Percentiles rank a stretch among this genome's conserved stretches.
Conservation (phyloP, 2,113 vertebrate species). For the Hippocampus mohnikei region DNA sequence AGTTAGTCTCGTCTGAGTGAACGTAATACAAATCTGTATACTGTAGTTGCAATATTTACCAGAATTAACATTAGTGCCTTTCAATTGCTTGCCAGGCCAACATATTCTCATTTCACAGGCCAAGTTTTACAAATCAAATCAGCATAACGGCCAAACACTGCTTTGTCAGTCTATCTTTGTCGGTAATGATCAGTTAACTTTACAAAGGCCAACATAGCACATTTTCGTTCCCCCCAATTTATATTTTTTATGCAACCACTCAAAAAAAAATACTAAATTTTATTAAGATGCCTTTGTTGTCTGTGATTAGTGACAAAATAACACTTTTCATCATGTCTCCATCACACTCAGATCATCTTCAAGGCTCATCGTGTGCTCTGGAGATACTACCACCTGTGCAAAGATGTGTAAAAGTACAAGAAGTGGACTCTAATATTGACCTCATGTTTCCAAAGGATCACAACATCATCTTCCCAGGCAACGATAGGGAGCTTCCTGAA, state of each 20-base stretch:
- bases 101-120: conserved; percentile 20
- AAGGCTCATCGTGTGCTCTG: not conserved
- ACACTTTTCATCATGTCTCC: not conserved
- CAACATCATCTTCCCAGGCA: not conserved
- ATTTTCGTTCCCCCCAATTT: not conserved
- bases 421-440: not conserved
- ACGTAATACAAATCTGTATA: not conserved
- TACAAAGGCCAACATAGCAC: conserved; percentile 25
- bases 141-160: conserved; percentile 12
- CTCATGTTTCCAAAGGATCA: not conserved
- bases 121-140: conserved; percentile 13
- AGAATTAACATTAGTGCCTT: not conserved
- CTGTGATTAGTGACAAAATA: not conserved
- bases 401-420: not conserved
- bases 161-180: conserved; percentile 28
- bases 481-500: not conserved
- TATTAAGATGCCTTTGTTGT: not conserved
- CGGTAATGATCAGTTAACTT: conserved; percentile 44
- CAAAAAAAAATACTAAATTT: not conserved
- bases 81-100: conserved; percentile 5
- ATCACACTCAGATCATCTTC: not conserved
- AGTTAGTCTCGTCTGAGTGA: not conserved
- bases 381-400: conserved; percentile 1
- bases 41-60: not conserved
- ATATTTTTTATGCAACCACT: not conserved